Conservation (phyloP, 1,140 invertebrate species). For the Heliconius himera region DNA sequence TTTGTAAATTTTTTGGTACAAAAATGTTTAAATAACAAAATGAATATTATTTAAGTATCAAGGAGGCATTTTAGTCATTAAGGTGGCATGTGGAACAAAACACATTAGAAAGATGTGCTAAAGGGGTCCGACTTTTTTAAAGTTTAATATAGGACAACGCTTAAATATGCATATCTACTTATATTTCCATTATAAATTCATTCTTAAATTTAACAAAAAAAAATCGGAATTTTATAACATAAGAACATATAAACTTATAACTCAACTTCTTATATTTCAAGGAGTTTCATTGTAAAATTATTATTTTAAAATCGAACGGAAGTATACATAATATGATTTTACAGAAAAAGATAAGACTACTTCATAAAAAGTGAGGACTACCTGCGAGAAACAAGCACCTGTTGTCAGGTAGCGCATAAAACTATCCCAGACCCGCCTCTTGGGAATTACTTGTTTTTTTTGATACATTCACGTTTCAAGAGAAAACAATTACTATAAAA, state of each 20-base stretch:
- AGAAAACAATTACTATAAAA: slow-evolving; percentile 2
- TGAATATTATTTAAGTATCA: background rate
- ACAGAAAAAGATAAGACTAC: background rate
- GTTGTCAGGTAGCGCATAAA: slow-evolving; percentile 35
- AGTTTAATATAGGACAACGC: too few relatives aligned
- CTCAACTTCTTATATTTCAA: background rate
- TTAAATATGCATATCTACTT: too few relatives aligned
- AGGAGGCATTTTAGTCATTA: background rate
- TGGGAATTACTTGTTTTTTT: slow-evolving; percentile 22
- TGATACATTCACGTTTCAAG: slow-evolving; percentile 16
- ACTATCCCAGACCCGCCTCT: slow-evolving; percentile 28
- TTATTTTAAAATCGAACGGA: background rate
- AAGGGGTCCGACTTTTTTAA: too few relatives aligned
- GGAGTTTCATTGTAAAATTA: background rate
- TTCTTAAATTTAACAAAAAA: too few relatives aligned
- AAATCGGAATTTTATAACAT: too few relatives aligned
- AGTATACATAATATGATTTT: background rate
- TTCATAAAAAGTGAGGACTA: background rate
- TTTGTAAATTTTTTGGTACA: background rate
- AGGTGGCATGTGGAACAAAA: background rate
- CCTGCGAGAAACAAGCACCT: slow-evolving; percentile 27
- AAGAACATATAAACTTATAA: too few relatives aligned
- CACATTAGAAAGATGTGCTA: too few relatives aligned
- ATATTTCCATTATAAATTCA: too few relatives aligned
- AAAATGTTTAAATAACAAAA: background rate